These are phyloP conservation scores for Aporophyla nigra DNA, from an alignment of 2,888 invertebrate species.

Conservation along the genomic window DNA sequence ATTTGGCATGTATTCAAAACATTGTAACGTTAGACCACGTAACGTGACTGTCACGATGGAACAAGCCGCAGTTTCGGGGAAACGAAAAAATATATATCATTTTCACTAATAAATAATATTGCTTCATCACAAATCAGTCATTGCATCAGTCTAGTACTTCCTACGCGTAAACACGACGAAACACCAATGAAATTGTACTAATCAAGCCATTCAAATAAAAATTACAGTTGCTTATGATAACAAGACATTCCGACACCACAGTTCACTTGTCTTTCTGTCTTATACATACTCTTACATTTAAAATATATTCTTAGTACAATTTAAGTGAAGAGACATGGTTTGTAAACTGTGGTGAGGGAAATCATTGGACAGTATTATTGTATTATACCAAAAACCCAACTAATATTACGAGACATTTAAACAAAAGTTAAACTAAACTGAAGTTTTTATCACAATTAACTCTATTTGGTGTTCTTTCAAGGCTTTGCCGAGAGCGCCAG, in stretches of 20 bases:
- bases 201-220: constrained; percentile 68
- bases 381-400: constrained; percentile 61
- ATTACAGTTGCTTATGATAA: constrained; percentile 57
- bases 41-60: constrained; percentile 42
- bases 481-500: constrained; percentile 71
- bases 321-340: constrained; percentile 26
- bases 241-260: constrained; percentile 55
- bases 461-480: constrained; percentile 79
- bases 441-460: constrained; percentile 71
- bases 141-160: constrained; percentile 86
- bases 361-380: constrained; percentile 46
- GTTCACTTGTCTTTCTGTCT: constrained; percentile 38
- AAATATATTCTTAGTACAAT: constrained; percentile 38
- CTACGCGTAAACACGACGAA: constrained; percentile 72
- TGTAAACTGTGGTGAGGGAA: constrained; percentile 58
- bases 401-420: constrained; percentile 60
- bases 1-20: constrained; percentile 63
- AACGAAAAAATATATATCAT: constrained; percentile 73
- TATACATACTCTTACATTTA: constrained; percentile 39
- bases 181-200: constrained; percentile 73
- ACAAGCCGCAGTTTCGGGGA: constrained; percentile 58
- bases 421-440: constrained; percentile 65
- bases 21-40: constrained; percentile 21
- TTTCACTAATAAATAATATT: constrained; percentile 89
- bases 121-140: constrained; percentile 89